These are phyloP conservation scores for Gobius niger DNA, from an alignment of 2,113 vertebrate genomes.

Conservation along the genomic window DNA sequence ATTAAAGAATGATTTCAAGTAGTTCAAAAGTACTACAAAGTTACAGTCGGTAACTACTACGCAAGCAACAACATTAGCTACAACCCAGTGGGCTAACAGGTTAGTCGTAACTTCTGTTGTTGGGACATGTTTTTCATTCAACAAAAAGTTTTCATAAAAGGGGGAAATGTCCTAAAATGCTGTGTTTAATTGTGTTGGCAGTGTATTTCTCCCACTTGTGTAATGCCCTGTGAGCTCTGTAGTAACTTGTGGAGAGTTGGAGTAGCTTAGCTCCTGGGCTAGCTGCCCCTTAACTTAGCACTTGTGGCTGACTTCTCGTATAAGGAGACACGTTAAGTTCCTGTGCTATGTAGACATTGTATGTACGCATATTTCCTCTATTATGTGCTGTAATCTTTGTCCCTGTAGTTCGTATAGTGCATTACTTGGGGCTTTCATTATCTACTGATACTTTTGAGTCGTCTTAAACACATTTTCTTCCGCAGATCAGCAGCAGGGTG, in stretches of 20 bases:
- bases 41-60: constrained; percentile 43
- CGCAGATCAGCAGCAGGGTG: constrained; percentile 79
- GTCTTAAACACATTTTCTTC: constrained; percentile 56
- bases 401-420: too few relatives aligned
- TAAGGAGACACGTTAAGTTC: background rate
- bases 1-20: constrained; percentile 25
- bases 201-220: background rate
- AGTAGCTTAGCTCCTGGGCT: constrained; percentile 60
- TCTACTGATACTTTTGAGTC: constrained; percentile 25
- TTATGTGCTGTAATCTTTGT: background rate
- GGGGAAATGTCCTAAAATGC: background rate
- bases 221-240: constrained; percentile 14
- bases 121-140: background rate
- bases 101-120: background rate
- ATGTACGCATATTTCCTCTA: too few relatives aligned
- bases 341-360: background rate
- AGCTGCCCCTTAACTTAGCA: constrained; percentile 40
- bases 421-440: background rate
- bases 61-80: constrained; percentile 46
- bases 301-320: constrained; percentile 23
- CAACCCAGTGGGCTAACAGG: constrained; percentile 13
- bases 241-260: constrained; percentile 32
- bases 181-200: background rate
- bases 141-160: background rate
- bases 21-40: constrained; percentile 52